Evolutionary conservation across 2,888 invertebrate genomes (phyloP).

Genomic region (Phanerotoma sp.): DNA sequence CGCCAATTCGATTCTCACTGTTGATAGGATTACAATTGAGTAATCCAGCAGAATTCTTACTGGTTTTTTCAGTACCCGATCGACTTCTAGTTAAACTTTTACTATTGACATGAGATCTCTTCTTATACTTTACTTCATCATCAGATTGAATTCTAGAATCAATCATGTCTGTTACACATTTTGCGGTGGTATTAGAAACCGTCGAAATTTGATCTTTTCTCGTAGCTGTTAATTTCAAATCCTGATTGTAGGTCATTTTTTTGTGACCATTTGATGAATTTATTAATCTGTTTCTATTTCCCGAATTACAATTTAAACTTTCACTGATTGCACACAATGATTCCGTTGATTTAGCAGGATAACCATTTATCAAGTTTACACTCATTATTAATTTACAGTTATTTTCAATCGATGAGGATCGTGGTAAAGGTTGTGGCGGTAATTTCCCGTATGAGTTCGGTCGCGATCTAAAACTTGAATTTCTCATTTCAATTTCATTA

Average conservation of each 20-base stretch:
- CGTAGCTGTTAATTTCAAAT: slow-evolving; percentile 19
- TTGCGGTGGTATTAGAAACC: not conserved
- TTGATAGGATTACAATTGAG: not conserved
- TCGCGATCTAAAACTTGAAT: slow-evolving; percentile 30
- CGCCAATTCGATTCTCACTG: slow-evolving; percentile 12
- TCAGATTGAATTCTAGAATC: slow-evolving; percentile 22
- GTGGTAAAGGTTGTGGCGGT: slow-evolving; percentile 44
- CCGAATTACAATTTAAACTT: slow-evolving; percentile 27
- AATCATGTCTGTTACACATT: slow-evolving; percentile 15
- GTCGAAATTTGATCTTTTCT: slow-evolving; percentile 27
- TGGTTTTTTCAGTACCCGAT: slow-evolving; percentile 23
- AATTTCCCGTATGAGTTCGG: slow-evolving; percentile 45
- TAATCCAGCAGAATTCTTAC: slow-evolving; percentile 5
- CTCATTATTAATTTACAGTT: slow-evolving; percentile 48
- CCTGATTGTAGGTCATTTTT: slow-evolving; percentile 13
- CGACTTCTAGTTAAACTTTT: slow-evolving; percentile 16
- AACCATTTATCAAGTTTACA: slow-evolving; percentile 44
- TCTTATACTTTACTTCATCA: slow-evolving; percentile 28
- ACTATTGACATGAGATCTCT: slow-evolving; percentile 24
- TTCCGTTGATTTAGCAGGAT: slow-evolving; percentile 49
- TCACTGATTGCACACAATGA: slow-evolving; percentile 49
- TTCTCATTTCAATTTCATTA: slow-evolving; percentile 10
- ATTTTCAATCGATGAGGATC: slow-evolving; percentile 48
- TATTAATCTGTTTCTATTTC: not conserved
- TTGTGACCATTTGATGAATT: not conserved